These are phyloP conservation scores for Teleopsis dalmanni DNA, from an alignment of 1,140 invertebrate genomes.

Conservation along the genomic window DNA sequence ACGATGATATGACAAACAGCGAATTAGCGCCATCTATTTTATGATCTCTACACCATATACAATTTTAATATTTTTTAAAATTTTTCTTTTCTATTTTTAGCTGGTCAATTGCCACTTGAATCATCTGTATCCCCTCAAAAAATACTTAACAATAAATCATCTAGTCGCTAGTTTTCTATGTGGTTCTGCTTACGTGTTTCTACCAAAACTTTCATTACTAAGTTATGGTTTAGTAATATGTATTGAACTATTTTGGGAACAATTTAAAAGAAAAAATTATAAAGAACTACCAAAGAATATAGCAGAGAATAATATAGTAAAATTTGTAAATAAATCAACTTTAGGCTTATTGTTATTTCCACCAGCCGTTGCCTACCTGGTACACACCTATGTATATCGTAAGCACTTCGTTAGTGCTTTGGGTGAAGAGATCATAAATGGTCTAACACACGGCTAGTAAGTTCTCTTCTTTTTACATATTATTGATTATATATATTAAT, in stretches of 20 bases:
- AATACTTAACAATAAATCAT: slow-evolving; percentile 9
- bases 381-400: slow-evolving; percentile 17
- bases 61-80: background rate
- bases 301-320: background rate
- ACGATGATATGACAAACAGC: too few relatives aligned
- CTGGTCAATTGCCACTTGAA: slow-evolving; percentile 14
- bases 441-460: slow-evolving; percentile 24
- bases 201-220: slow-evolving; percentile 19
- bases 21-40: too few relatives aligned
- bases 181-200: slow-evolving; percentile 19
- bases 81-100: slow-evolving; percentile 8
- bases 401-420: slow-evolving; percentile 14
- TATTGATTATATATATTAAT: too few relatives aligned
- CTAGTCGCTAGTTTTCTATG: slow-evolving; percentile 17
- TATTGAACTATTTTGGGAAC: slow-evolving; percentile 1
- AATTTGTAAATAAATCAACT: background rate
- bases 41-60: too few relatives aligned
- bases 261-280: background rate
- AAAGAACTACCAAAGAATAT: background rate
- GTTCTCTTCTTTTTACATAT: slow-evolving; percentile 4
- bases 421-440: slow-evolving; percentile 16
- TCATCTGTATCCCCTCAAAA: too few relatives aligned
- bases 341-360: slow-evolving; percentile 16
- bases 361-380: slow-evolving; percentile 18
- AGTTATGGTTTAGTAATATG: slow-evolving; percentile 21